phyloP scores from a whole-genome alignment of 2,888 invertebrate species.

The Anticlea derivata region DNA sequence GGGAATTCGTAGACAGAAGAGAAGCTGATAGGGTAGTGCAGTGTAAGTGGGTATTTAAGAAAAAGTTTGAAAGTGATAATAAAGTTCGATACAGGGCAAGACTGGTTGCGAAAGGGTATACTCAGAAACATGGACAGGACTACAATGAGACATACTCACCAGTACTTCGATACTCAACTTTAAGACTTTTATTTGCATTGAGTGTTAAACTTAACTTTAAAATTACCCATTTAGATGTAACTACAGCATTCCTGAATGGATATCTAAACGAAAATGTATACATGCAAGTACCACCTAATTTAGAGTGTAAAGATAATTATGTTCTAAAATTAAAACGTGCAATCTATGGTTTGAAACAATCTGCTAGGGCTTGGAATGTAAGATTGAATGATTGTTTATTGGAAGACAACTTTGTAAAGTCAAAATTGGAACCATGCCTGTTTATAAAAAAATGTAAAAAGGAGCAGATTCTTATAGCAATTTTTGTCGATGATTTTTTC shows the following conservation, averaged over 20 bases:
- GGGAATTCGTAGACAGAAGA: slow-evolving; percentile 32
- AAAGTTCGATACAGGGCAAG: slow-evolving; percentile 24
- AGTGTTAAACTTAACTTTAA: slow-evolving; percentile 16
- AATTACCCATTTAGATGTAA: slow-evolving; percentile 27
- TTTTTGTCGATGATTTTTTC: slow-evolving; percentile 41
- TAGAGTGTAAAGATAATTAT: slow-evolving; percentile 16
- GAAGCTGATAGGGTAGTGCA: slow-evolving; percentile 24
- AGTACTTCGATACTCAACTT: slow-evolving; percentile 23
- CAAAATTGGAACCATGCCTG: slow-evolving; percentile 39
- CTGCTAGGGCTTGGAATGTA: slow-evolving; percentile 36
- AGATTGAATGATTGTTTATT: slow-evolving; percentile 32
- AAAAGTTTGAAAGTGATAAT: slow-evolving; percentile 24
- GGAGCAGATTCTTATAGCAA: slow-evolving; percentile 26
- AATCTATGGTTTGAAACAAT: slow-evolving; percentile 41
- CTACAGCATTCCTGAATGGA: slow-evolving; percentile 26
- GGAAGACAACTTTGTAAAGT: slow-evolving; percentile 26
- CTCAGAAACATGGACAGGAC: slow-evolving; percentile 25
- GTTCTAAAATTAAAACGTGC: slow-evolving; percentile 37
- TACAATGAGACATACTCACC: slow-evolving; percentile 28
- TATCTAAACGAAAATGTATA: slow-evolving; percentile 28
- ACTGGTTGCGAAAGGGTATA: slow-evolving; percentile 29
- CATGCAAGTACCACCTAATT: slow-evolving; percentile 29
- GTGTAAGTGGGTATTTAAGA: slow-evolving; percentile 33
- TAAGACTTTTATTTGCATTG: slow-evolving; percentile 28
- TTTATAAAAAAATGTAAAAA: slow-evolving; percentile 29